Evolutionary conservation across 2,888 invertebrate species (phyloP).

Genomic region (Stegophylla sp.): DNA sequence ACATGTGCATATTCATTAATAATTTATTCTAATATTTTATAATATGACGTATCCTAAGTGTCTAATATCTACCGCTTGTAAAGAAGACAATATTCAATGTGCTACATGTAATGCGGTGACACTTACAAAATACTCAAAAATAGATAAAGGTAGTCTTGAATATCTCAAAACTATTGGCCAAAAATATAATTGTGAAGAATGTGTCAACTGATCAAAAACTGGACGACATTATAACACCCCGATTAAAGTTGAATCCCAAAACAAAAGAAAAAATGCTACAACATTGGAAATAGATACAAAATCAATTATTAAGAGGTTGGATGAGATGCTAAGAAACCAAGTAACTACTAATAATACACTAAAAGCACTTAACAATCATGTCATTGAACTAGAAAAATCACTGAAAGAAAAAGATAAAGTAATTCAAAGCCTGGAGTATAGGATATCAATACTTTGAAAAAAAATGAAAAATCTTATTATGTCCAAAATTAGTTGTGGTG

Average conservation of each 20-base stretch:
- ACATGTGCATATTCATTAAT: too few relatives aligned
- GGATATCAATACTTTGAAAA: not conserved
- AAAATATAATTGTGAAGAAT: not conserved
- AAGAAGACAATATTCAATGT: not conserved
- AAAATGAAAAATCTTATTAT: not conserved
- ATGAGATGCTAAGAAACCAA: not conserved
- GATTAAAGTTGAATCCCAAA: not conserved
- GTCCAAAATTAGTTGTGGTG: not conserved
- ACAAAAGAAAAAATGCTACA: not conserved
- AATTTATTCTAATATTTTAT: too few relatives aligned
- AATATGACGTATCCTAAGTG: not conserved
- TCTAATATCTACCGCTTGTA: not conserved
- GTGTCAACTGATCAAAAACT: not conserved
- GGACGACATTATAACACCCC: not conserved
- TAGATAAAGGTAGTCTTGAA: constrained; percentile 8
- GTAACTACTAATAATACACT: constrained; percentile 1
- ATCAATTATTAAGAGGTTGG: not conserved
- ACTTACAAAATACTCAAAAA: constrained; percentile 4
- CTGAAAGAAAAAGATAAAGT: constrained; percentile 5
- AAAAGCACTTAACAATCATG: not conserved
- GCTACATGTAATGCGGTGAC: not conserved
- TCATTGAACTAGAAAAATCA: not conserved
- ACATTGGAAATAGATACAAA: not conserved
- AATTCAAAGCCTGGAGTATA: not conserved
- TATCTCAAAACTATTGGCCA: constrained; percentile 5